These are phyloP conservation scores for Donacobius atricapilla DNA, from an alignment of 2,113 vertebrate genomes.

Conservation along the genomic window DNA sequence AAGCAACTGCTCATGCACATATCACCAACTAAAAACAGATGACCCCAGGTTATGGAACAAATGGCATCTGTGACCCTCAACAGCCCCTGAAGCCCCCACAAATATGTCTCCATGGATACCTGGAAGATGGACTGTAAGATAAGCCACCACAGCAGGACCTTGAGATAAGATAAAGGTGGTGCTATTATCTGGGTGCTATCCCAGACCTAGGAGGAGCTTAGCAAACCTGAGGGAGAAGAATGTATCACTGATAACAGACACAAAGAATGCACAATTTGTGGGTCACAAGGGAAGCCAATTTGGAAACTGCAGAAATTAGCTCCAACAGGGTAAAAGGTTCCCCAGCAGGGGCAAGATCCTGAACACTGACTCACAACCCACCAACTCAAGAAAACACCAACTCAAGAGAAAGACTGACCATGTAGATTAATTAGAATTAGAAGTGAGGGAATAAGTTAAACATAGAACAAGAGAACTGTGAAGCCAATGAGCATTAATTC, in stretches of 20 bases:
- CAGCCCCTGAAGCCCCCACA: not conserved
- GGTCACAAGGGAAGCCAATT: not conserved
- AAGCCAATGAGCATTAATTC: not conserved
- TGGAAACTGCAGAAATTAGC: not conserved
- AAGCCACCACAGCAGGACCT: not conserved
- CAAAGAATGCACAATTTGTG: not conserved
- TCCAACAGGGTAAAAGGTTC: not conserved
- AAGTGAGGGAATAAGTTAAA: not conserved
- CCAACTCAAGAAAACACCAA: not conserved
- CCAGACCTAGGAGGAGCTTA: not conserved
- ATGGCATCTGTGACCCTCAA: not conserved
- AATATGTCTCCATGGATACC: not conserved
- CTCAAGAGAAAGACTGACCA: not conserved
- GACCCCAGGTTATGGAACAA: not conserved
- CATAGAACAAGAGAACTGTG: not conserved
- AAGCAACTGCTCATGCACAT: not conserved
- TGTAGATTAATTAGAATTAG: not conserved
- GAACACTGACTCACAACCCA: not conserved
- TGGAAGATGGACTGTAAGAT: not conserved
- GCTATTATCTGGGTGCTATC: not conserved
- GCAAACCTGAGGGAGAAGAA: not conserved
- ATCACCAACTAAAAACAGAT: not conserved
- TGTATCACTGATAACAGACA: not conserved
- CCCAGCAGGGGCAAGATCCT: not conserved
- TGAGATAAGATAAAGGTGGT: not conserved